Base-by-base conservation (phyloP, 2,888 invertebrate species). In the Erebia palarica region DNA sequence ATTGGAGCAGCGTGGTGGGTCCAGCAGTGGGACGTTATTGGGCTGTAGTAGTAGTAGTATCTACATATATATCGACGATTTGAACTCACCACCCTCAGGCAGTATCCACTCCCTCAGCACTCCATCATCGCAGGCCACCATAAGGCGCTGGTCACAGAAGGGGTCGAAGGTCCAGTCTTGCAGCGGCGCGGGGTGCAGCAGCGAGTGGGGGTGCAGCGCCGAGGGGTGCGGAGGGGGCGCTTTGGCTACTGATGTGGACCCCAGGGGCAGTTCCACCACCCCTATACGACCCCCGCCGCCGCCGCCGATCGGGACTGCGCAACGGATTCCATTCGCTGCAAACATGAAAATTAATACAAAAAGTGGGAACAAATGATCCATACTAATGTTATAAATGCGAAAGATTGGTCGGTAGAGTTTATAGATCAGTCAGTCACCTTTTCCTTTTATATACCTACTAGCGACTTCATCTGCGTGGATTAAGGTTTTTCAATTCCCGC, bases 111-210 rank as follows among this genome's bases (percentile, higher is more conserved):
- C 90, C 75, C 96, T 94, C 42, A 98, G 95, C 75, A 94, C 94
- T 1, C 98, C 98, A 86, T 98, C 98, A 81, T 98, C 99, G 82
- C 98, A 98, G 44, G 97, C 98, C 58, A 98, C 97, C 58, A 97
- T 96, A 73, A 99, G 94, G 67, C 96, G 94, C 67, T 94, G 94
- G 77, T 95, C 94, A 86, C 97, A 94, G 89, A 98, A 98, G 1
- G 99, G 99, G 94, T 99, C 98, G 97, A 98, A 99, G 71, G 96
- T 95, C 90, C 99, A 98, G 91, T 99, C 99, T 95, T 97, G 96
- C 53, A 98, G 96, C 79, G 96, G 96, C 78, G 96, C 96, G 68
- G 98, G 97, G 88, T 99, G 98, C 73, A 98, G 96, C 79, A 99
- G 90, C n/a, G 97, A 97, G 51, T 97, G 97, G 96, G 96, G 42